Conservation (phyloP, 2,113 vertebrate species). For the Cariama cristata region DNA sequence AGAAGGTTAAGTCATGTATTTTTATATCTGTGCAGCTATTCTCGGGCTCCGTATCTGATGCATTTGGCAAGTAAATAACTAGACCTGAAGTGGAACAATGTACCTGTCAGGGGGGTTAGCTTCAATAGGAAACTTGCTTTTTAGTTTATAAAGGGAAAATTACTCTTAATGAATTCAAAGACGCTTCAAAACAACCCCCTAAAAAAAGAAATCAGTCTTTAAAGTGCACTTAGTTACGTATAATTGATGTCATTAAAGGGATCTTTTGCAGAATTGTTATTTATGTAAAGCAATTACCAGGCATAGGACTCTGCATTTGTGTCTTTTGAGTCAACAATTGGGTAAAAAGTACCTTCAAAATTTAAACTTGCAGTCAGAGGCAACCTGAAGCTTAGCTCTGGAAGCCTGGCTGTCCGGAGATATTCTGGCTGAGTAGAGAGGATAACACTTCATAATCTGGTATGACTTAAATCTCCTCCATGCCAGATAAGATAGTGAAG, state of each 20-base stretch:
- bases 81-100: slow-evolving; percentile 43
- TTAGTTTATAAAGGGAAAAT: slow-evolving; percentile 44
- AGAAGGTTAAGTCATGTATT: background rate
- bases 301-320: background rate
- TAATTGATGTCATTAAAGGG: slow-evolving; percentile 56
- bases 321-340: background rate
- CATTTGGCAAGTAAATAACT: slow-evolving; percentile 38
- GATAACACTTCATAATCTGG: slow-evolving; percentile 36
- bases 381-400: slow-evolving; percentile 19
- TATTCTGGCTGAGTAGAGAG: background rate
- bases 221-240: slow-evolving; percentile 43
- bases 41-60: background rate
- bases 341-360: background rate
- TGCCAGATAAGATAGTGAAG: background rate
- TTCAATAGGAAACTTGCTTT: background rate
- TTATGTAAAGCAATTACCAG: slow-evolving; percentile 39
- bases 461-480: slow-evolving; percentile 20
- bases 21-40: background rate
- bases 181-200: slow-evolving; percentile 31
- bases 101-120: slow-evolving; percentile 8
- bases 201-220: slow-evolving; percentile 42
- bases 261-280: slow-evolving; percentile 52
- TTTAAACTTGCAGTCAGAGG: background rate
- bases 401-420: background rate
- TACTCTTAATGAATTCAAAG: slow-evolving; percentile 51